Conservation (phyloP, 2,113 vertebrate species). For the Pelecanoides urinatrix region DNA sequence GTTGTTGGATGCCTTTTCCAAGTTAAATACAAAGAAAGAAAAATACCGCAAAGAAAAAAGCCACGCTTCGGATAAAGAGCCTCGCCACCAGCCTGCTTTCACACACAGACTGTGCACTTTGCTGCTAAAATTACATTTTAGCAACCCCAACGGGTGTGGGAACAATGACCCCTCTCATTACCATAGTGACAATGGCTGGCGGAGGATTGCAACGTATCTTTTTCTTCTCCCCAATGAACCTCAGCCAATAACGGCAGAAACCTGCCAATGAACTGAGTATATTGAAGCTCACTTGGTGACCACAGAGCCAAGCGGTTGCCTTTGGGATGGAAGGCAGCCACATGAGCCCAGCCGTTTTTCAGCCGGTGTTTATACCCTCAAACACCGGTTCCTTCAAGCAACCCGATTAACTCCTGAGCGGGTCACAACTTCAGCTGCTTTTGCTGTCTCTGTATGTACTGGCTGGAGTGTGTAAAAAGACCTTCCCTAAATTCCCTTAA, state of each 20-base stretch:
- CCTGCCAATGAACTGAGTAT: background rate
- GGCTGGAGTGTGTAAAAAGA: background rate
- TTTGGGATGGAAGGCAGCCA: background rate
- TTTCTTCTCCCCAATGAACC: conserved; percentile 33
- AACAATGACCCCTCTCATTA: conserved; percentile 59
- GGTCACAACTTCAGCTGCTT: background rate
- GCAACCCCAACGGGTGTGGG: background rate
- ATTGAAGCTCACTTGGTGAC: background rate
- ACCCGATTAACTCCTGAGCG: background rate
- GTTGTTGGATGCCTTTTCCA: conserved; percentile 54
- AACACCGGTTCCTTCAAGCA: background rate
- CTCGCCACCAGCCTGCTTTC: conserved; percentile 40
- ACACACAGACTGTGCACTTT: conserved; percentile 47
- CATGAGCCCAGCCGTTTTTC: background rate
- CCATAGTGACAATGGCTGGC: conserved; percentile 47
- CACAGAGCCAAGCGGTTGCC: background rate
- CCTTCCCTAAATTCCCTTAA: background rate
- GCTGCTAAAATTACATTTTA: conserved; percentile 57
- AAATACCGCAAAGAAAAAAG: conserved; percentile 40
- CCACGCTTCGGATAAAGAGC: conserved; percentile 12
- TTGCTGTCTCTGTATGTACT: accelerated
- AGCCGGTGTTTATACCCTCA: background rate
- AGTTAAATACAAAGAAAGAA: conserved; percentile 48
- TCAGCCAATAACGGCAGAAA: background rate
- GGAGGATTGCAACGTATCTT: conserved; percentile 24